Base-by-base conservation (phyloP, 2,113 vertebrate species). In the Thalassoma bifasciatum region DNA sequence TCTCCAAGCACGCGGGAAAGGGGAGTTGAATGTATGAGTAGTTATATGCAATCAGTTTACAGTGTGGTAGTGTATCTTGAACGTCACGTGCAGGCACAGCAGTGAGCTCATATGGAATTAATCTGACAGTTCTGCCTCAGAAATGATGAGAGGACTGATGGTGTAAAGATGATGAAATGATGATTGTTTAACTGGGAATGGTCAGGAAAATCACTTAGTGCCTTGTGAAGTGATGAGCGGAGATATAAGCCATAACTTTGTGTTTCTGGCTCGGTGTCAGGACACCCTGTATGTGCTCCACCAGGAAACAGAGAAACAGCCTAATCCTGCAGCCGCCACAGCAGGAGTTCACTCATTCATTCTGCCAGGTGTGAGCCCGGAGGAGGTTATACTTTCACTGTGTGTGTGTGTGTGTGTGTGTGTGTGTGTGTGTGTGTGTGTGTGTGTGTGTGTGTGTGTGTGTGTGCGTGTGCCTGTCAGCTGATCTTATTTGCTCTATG, bases 121-220 rank as follows among this genome's bases (percentile, higher is more conserved):
- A 77, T 66, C 66, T 24, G 59, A 52, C 2, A 10, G 22, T 23
- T 80, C 16, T 63, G 72, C 50, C 52, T 37, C 34, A 40, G 61
- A 65, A 77, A 58, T 36, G 68, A 74, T 54, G 70, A 46, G 53
- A 56, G 69, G 44, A 64, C 61, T 71, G 79, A 77, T 6, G 24
- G 36, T 21, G 14, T 65, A 59, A 72, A 78, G 38, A 82, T 69
- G 66, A 77, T 66, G 63, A 67, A 65, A 83, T 59, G 64, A 77
- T 68, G 64, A 75, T 37, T 62, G 66, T 47, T 72, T 70, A 59
- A 75, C 51, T 17, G 56, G 58, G 63, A 44, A 80, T 0, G 21
- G 69, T 61, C 79, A 72, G 65, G 78, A 64, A 88, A 75, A 79
- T 71, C 66, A 70, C 57, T 83, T 51, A 24, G 36, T 21, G 46